Conservation (phyloP, 2,797 vertebrate species). For the Enteromius radiatus region DNA sequence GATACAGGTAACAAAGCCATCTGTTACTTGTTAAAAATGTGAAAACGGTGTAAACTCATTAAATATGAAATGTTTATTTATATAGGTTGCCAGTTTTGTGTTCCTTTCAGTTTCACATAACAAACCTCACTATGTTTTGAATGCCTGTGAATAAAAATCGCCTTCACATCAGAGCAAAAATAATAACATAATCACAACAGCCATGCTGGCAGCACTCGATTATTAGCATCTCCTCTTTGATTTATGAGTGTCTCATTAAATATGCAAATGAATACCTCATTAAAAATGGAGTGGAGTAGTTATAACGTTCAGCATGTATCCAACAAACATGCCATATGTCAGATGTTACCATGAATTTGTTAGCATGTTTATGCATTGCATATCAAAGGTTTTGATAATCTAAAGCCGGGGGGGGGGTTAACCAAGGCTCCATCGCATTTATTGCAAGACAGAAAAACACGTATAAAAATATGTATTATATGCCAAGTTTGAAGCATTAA, state of each 20-base stretch:
- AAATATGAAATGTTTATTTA: neutral
- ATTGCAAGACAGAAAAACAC: neutral
- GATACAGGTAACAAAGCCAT: slow-evolving; percentile 85
- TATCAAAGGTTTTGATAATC: neutral
- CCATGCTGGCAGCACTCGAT: slow-evolving; percentile 26
- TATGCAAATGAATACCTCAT: slow-evolving; percentile 5
- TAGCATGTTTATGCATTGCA: slow-evolving; percentile 2
- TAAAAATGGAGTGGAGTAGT: slow-evolving; percentile 22
- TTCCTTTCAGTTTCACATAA: neutral
- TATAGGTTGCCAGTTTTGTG: neutral
- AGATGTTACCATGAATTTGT: slow-evolving; percentile 3
- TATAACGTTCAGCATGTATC: slow-evolving; percentile 7
- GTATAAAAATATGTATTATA: neutral
- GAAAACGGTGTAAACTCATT: neutral
- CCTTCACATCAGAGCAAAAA: slow-evolving; percentile 4
- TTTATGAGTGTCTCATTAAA: neutral
- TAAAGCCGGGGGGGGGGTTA: neutral
- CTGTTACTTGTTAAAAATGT: neutral
- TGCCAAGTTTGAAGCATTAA: neutral
- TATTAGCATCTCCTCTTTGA: slow-evolving; percentile 25
- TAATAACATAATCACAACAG: slow-evolving; percentile 21
- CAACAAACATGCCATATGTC: slow-evolving; percentile 9
- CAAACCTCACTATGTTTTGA: neutral
- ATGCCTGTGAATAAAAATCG: neutral
- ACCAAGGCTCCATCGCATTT: neutral